Evolutionary conservation across 2,888 invertebrate genomes (phyloP).

Genomic region (Lordiphosa fenestrarum): DNA sequence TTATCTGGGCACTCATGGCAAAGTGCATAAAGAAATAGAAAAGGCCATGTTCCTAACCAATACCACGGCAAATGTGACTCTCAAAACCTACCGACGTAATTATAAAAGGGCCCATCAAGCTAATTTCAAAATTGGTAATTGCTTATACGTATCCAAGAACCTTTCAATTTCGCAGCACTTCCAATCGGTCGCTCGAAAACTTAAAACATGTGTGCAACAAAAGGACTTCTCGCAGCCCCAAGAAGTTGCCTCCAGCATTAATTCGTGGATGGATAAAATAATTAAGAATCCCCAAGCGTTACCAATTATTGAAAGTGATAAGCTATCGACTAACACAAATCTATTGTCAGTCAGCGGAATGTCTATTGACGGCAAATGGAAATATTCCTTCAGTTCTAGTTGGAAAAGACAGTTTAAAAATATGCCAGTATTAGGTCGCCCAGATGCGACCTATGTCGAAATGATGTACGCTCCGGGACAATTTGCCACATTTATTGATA

Average conservation of each 20-base stretch:
- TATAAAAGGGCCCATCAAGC: background rate
- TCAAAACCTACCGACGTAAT: background rate
- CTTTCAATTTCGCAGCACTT: background rate
- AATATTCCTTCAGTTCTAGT: background rate
- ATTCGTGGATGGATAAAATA: background rate
- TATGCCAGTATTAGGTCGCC: too few relatives aligned
- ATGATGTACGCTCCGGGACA: background rate
- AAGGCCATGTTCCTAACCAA: background rate
- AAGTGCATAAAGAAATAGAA: background rate
- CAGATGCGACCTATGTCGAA: background rate
- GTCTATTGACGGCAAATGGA: slow-evolving; percentile 4
- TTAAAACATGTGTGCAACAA: background rate
- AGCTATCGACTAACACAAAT: background rate
- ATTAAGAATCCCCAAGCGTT: background rate
- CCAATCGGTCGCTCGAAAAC: background rate
- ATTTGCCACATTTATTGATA: background rate
- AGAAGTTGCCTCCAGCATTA: background rate
- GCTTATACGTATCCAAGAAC: background rate
- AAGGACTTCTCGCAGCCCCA: background rate
- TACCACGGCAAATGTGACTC: background rate
- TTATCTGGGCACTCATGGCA: background rate
- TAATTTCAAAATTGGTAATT: background rate
- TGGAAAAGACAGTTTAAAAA: too few relatives aligned
- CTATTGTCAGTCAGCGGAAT: background rate
- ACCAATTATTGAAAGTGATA: background rate